Conservation (phyloP, 2,797 vertebrate species). For the Masticophis lateralis region DNA sequence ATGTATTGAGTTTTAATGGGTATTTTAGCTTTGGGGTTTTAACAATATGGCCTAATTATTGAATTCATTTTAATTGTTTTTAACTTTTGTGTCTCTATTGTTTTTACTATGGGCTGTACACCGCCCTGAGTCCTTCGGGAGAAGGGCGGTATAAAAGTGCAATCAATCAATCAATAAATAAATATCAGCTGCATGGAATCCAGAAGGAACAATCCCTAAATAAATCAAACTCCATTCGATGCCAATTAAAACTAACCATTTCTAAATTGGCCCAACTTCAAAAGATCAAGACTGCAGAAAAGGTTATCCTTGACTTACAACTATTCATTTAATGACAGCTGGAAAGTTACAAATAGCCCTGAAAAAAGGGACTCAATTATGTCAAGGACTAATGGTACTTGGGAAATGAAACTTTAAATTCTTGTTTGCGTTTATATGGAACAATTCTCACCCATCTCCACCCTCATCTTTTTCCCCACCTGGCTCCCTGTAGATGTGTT, state of each 20-base stretch:
- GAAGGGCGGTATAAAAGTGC: no score
- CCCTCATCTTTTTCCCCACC: not conserved
- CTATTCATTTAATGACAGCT: not conserved
- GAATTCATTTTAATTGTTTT: no score
- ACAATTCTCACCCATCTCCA: not conserved
- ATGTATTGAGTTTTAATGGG: no score
- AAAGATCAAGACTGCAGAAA: not conserved
- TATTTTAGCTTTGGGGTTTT: no score
- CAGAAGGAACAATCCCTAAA: not conserved
- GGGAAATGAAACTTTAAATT: not conserved
- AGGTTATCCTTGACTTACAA: not conserved
- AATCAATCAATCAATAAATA: no score
- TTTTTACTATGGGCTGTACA: no score
- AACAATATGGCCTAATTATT: no score
- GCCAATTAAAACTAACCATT: not conserved
- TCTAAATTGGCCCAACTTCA: not conserved
- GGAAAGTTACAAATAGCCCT: not conserved
- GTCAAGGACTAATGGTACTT: not conserved
- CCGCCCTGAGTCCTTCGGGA: no score
- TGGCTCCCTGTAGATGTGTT: not conserved
- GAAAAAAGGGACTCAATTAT: not conserved
- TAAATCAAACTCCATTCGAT: not conserved
- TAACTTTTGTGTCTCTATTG: no score
- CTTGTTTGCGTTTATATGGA: not conserved
- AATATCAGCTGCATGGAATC: not conserved